Evolutionary conservation across 2,888 invertebrate genomes (phyloP), one percentile per base, ranked within the genome.

Genomic region (Harpagoxenus sublaevis): DNA sequence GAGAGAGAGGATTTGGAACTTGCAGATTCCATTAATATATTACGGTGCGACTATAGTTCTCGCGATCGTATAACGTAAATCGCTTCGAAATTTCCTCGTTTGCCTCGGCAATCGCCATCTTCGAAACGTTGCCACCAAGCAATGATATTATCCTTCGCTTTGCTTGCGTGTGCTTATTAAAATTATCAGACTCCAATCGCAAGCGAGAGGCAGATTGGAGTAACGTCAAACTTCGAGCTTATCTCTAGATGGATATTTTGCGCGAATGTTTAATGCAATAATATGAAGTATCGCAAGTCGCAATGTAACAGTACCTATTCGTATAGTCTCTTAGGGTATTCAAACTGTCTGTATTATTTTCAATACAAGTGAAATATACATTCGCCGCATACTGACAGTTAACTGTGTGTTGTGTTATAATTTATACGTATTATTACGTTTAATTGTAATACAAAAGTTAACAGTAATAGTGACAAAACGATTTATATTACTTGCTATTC

Each of bases 111-210:
- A 74, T 74, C 42, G 3, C n/a, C 70, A 53, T 53, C 18, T 55
- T 31, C 9, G 35, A 60, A 31, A 62, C 12, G 2, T 48, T 18
- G 45, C 48, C 12, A 31, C 31, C 5, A n/a, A 57, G 39, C 42
- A 45, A 74, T 12, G n/a, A 62, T 48, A 28, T 23, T 62, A 62
- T 23, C 15, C 60, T 48, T 28, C 45, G 63, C 31, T 65, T 66
- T 77, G 77, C 62, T 60, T 31, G 62, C 74, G 62, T n/a, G n/a
- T 18, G 62, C 15, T 66, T 18, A 18, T 39, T 77, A 66, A 77
- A 53, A 66, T 53, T 65, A 65, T n/a, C 45, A 62, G 2, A 35
- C 15, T 45, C 31, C 55, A 57, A 60, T 62, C n/a, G 45, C n/a
- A 2, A n/a, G 12, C 45, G 45, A 35, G 45, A 35, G 45, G 55